These are phyloP conservation scores for Pseudococcus viburni DNA, from an alignment of 2,888 invertebrate genomes.

Conservation along the genomic window DNA sequence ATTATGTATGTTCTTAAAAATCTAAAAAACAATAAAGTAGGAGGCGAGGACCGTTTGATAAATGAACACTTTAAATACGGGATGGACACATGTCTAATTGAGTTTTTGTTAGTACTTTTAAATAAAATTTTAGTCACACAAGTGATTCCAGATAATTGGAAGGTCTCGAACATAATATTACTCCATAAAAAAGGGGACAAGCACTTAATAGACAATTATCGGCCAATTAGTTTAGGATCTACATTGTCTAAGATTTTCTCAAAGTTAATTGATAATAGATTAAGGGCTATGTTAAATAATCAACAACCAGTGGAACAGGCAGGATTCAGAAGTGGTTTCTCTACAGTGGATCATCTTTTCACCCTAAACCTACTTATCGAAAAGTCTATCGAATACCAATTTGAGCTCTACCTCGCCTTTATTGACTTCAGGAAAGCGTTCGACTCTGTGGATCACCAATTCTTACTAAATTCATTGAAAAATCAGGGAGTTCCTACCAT, in stretches of 20 bases:
- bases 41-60: neutral
- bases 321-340: conserved; percentile 42
- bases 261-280: no score
- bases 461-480: no score
- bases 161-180: conserved; percentile 34
- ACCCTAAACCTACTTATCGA: no score
- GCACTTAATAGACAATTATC: conserved; percentile 16
- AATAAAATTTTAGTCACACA: neutral
- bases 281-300: neutral
- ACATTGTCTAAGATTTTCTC: no score
- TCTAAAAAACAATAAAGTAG: neutral
- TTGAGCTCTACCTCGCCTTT: no score
- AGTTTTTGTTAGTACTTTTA: neutral
- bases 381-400: no score
- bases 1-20: neutral
- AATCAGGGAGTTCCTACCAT: no score
- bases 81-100: neutral
- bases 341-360: conserved; percentile 33
- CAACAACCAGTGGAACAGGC: conserved; percentile 40
- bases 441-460: no score
- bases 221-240: neutral
- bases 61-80: conserved; percentile 20
- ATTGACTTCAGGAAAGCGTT: no score
- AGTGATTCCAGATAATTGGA: neutral
- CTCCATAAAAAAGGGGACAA: conserved; percentile 59